phyloP scores from a whole-genome alignment of 2,797 vertebrate species.

The Geotrypetes seraphini region DNA sequence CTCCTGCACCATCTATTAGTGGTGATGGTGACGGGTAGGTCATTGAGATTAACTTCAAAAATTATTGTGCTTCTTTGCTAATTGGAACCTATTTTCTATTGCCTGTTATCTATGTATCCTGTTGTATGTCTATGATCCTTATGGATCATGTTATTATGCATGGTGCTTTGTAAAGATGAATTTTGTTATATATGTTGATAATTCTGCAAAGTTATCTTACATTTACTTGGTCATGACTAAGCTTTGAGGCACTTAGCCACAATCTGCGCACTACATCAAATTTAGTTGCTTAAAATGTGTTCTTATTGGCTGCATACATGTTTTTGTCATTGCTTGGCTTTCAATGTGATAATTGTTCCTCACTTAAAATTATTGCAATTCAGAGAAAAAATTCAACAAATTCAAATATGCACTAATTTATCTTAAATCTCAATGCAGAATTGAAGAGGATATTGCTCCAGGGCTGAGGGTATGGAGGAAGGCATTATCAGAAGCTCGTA shows the following conservation, averaged over 20 bases:
- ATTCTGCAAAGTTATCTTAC: constrained; percentile 60
- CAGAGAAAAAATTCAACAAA: constrained; percentile 26
- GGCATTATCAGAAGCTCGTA: constrained; percentile 83
- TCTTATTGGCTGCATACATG: constrained; percentile 61
- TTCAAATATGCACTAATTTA: constrained; percentile 43
- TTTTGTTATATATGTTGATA: constrained; percentile 58
- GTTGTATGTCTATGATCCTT: constrained; percentile 63
- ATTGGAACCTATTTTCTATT: constrained; percentile 79
- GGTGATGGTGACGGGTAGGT: constrained; percentile 99
- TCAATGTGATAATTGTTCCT: constrained; percentile 61
- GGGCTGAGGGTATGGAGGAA: constrained; percentile 95
- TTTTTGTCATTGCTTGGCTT: constrained; percentile 71
- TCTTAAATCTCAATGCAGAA: constrained; percentile 62
- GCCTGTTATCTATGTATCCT: constrained; percentile 69
- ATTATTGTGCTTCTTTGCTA: constrained; percentile 91
- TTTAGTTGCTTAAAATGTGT: constrained; percentile 67
- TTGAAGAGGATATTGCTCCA: constrained; percentile 94
- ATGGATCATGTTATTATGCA: constrained; percentile 69
- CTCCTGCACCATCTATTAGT: constrained; percentile 99
- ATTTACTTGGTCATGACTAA: constrained; percentile 65
- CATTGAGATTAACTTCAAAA: constrained; percentile 84
- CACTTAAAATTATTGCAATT: too few species aligned
- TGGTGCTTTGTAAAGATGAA: constrained; percentile 63
- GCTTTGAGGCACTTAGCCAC: constrained; percentile 64
- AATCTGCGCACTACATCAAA: constrained; percentile 69